Evolutionary conservation across 2,888 invertebrate genomes (phyloP), one percentile per base, ranked within the genome.

Genomic region (Temnothorax rugatulus): DNA sequence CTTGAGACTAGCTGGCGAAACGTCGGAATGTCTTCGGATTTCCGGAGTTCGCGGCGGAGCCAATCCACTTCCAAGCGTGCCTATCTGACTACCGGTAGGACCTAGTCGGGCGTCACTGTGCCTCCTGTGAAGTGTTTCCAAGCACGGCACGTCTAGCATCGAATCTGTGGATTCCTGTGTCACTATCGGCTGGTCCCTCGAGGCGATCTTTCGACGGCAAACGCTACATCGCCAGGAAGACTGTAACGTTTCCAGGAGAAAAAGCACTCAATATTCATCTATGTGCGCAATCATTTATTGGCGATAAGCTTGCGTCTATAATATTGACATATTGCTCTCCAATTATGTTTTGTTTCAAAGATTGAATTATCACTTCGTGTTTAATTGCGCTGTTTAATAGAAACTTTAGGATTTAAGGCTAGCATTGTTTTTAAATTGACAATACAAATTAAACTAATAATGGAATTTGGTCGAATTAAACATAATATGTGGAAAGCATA

Each of bases 21-120:
- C 98, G 93, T 98, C 98, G 1, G 98, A 98, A 93, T 98, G 98
- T 54, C 98, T 95, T 29, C 98, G 96, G 11, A 98, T 95, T 93
- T 98, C 98, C 0, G 98, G 98, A 86, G 97, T 98, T 84, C 98
- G 96, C 0, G 98, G 98, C 15, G 98, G 98, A n/a, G 97, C 98
- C 47, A 98, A 95, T 2, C 97, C 97, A 44, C 96, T 95, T 52
- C 95, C 96, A 18, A 96, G 95, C 84, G 95, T 95, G 69, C 95
- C 95, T 79, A 92, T 86, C 87, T 92, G 93, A 89, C 91, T 91
- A 84, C 91, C 91, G 54, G 94, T 93, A 94, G 95, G 97, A 76
- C 97, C 96, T 79, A 97, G 95, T 92, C 97, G 96, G 18, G 96
- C 97, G 93, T 98, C 98, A 63, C 98, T 98, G 95, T 98, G 98